Evolutionary conservation across 2,888 invertebrate species (phyloP).

Genomic region (Pandemis corylana): DNA sequence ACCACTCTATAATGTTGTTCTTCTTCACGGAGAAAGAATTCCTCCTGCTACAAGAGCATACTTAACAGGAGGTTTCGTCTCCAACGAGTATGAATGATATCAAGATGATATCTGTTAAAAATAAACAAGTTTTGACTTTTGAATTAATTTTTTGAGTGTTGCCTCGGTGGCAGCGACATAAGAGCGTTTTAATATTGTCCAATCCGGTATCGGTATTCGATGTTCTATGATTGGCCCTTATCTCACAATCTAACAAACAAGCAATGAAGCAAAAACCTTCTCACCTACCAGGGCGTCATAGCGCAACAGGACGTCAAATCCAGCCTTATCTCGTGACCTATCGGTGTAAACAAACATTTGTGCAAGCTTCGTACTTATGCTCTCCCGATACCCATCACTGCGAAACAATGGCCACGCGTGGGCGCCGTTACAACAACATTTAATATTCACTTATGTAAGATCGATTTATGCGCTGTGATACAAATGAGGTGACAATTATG

Average conservation of each 20-base stretch:
- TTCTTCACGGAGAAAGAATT: too few relatives aligned
- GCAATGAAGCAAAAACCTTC: not conserved
- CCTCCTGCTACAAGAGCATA: too few relatives aligned
- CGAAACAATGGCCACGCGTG: constrained; percentile 29
- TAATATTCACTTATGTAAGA: constrained; percentile 38
- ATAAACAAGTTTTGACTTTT: too few relatives aligned
- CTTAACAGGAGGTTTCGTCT: too few relatives aligned
- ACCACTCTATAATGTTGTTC: too few relatives aligned
- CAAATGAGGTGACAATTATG: constrained; percentile 40
- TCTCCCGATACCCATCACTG: constrained; percentile 31
- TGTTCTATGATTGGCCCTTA: too few relatives aligned
- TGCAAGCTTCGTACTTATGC: constrained; percentile 37
- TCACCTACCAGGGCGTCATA: constrained; percentile 17
- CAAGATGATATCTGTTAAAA: too few relatives aligned
- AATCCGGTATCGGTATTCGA: too few relatives aligned
- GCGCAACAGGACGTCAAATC: constrained; percentile 18
- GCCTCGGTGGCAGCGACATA: too few relatives aligned
- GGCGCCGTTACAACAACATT: constrained; percentile 29
- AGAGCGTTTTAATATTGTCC: too few relatives aligned
- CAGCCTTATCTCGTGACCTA: constrained; percentile 32
- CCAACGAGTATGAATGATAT: too few relatives aligned
- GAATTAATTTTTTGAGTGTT: too few relatives aligned
- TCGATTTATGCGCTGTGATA: constrained; percentile 25
- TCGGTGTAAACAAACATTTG: constrained; percentile 41
- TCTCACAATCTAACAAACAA: not conserved